Conservation (phyloP, 2,888 invertebrate species). For the Nycteola revayana region DNA sequence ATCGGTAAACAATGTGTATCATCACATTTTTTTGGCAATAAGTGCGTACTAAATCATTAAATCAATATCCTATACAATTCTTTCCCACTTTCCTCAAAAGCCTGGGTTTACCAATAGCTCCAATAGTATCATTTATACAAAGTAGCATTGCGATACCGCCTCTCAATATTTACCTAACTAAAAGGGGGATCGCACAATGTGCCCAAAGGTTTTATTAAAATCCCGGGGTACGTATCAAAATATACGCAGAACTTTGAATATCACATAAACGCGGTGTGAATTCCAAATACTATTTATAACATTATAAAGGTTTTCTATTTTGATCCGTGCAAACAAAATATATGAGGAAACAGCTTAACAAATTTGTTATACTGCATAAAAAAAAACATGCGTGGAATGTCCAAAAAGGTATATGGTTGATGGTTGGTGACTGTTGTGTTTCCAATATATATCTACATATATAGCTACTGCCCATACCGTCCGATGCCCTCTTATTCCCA, state of each 20-base stretch:
- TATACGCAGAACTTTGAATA: constrained; percentile 31
- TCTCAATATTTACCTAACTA: constrained; percentile 40
- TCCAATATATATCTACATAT: too few relatives aligned
- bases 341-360: constrained; percentile 12
- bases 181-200: constrained; percentile 37
- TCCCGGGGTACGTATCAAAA: constrained; percentile 30
- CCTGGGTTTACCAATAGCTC: not conserved
- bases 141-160: constrained; percentile 23
- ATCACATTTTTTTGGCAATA: too few relatives aligned
- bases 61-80: too few relatives aligned
- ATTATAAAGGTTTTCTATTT: constrained; percentile 40
- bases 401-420: too few relatives aligned
- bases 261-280: constrained; percentile 32
- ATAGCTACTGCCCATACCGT: too few relatives aligned
- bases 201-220: constrained; percentile 40
- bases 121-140: not conserved
- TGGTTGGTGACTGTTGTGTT: too few relatives aligned
- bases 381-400: too few relatives aligned
- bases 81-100: too few relatives aligned
- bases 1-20: too few relatives aligned
- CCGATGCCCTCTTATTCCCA: too few relatives aligned
- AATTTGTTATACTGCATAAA: too few relatives aligned
- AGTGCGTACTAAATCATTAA: too few relatives aligned
- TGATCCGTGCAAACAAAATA: constrained; percentile 34
- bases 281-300: constrained; percentile 33